A percentile compares a stretch with the other conserved stretches of the same genome.
Conservation (phyloP, 2,888 invertebrate genomes). For the Formica aserva region DNA sequence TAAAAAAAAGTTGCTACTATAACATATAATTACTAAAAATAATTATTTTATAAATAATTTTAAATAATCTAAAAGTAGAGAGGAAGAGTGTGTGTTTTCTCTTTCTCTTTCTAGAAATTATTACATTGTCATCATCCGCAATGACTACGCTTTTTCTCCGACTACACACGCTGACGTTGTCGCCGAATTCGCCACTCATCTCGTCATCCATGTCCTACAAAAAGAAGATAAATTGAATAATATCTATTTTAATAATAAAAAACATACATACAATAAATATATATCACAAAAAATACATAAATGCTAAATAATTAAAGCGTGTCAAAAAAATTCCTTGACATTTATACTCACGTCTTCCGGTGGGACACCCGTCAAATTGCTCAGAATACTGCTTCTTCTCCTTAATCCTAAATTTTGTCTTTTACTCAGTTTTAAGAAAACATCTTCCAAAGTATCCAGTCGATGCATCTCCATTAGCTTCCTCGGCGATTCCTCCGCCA, state of each 20-base stretch:
- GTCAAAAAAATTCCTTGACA: background rate
- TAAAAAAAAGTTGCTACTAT: background rate
- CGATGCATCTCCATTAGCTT: conserved; percentile 90
- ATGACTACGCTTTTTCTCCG: conserved; percentile 89
- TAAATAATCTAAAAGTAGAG: background rate
- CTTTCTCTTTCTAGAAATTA: conserved; percentile 3
- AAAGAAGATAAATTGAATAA: background rate
- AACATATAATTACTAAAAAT: conserved; percentile 27
- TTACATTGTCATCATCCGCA: conserved; percentile 82
- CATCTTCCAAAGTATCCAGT: conserved; percentile 92
- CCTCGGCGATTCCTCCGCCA: conserved; percentile 94
- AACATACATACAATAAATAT: background rate
- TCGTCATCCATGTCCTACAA: conserved; percentile 86
- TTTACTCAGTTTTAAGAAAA: conserved; percentile 93
- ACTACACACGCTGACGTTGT: conserved; percentile 93
- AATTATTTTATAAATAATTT: background rate
- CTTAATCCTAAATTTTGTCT: conserved; percentile 94
- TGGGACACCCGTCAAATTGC: conserved; percentile 88
- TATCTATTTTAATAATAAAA: background rate
- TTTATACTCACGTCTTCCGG: conserved; percentile 82
- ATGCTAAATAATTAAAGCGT: background rate
- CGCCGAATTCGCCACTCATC: conserved; percentile 95
- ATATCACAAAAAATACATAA: background rate
- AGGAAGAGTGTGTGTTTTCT: background rate
- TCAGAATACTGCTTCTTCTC: conserved; percentile 92